phyloP scores from a whole-genome alignment of 1,140 invertebrate species.

The Proales similis region DNA sequence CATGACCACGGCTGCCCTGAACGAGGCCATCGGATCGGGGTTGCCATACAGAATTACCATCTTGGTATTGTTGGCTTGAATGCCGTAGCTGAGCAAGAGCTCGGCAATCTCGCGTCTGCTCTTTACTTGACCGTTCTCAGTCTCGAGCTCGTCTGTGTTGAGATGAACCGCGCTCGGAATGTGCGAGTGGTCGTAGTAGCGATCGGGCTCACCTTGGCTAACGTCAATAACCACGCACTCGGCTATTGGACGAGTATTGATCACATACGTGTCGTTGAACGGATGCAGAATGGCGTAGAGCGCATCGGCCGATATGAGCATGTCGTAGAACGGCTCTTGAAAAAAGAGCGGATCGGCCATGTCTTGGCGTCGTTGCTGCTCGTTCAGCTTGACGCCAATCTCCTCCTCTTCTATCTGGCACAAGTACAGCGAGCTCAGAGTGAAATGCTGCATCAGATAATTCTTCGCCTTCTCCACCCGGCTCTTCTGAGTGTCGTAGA shows the following conservation, averaged over 20 bases:
- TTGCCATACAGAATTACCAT: constrained; percentile 31
- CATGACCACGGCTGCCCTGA: constrained; percentile 7
- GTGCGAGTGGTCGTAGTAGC: constrained; percentile 20
- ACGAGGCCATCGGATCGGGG: constrained; percentile 12
- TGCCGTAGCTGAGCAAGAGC: constrained; percentile 17
- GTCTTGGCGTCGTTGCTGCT: no score
- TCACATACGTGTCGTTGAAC: constrained; percentile 14
- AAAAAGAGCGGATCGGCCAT: no score
- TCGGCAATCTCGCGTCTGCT: constrained; percentile 4
- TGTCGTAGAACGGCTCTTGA: constrained; percentile 31
- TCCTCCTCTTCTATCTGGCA: background rate
- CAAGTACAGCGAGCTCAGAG: constrained; percentile 2
- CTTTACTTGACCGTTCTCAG: background rate
- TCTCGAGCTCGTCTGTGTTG: constrained; percentile 16
- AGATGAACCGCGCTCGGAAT: constrained; percentile 21
- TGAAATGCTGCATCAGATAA: background rate
- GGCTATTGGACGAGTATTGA: constrained; percentile 1
- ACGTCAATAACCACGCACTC: constrained; percentile 2
- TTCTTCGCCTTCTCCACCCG: constrained; percentile 11
- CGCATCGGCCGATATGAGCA: constrained; percentile 12
- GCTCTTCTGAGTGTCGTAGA: constrained; percentile 16
- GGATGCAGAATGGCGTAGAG: constrained; percentile 8
- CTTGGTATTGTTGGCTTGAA: constrained; percentile 14
- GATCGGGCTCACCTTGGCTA: background rate
- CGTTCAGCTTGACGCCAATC: background rate